phyloP scores from a whole-genome alignment of 1,140 invertebrate genomes.

The Papilio glaucus region DNA sequence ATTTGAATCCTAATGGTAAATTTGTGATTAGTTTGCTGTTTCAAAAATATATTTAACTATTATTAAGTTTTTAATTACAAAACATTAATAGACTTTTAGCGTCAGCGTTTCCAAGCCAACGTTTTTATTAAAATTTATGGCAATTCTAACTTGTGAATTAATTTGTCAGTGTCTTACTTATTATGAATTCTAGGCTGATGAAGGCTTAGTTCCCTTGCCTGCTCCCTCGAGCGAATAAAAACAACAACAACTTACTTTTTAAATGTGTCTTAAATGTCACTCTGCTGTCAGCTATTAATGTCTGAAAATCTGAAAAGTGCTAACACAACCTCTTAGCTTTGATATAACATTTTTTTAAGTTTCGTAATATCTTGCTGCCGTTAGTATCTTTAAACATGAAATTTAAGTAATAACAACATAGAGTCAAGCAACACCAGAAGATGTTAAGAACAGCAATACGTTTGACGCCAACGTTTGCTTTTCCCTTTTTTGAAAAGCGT shows the following conservation, averaged over 20 bases:
- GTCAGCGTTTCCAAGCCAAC: not conserved
- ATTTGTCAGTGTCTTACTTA: not conserved
- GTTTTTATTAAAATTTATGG: slow-evolving; percentile 2
- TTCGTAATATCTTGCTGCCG: slow-evolving; percentile 9
- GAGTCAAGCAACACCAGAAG: not conserved
- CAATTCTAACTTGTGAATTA: not conserved
- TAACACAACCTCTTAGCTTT: too few species aligned
- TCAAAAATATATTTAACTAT: too few species aligned
- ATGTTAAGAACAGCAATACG: slow-evolving; percentile 59
- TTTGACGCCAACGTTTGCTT: slow-evolving; percentile 55
- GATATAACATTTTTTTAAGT: too few species aligned
- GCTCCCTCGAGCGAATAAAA: too few species aligned
- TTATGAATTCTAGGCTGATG: too few species aligned
- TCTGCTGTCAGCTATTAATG: not conserved
- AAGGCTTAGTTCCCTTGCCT: too few species aligned
- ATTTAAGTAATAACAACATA: not conserved
- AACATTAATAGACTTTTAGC: not conserved
- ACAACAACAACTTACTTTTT: too few species aligned
- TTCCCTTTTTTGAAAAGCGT: slow-evolving; percentile 54
- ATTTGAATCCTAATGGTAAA: too few species aligned
- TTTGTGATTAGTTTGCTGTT: too few species aligned
- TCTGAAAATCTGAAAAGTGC: too few species aligned
- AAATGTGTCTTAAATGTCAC: too few species aligned
- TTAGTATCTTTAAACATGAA: not conserved
- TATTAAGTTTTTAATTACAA: too few species aligned